A percentile compares a stretch with the other conserved stretches of the same genome.
These are phyloP conservation scores for Distichodus sexfasciatus DNA, from an alignment of 2,797 vertebrate species.

Conservation along the genomic window DNA sequence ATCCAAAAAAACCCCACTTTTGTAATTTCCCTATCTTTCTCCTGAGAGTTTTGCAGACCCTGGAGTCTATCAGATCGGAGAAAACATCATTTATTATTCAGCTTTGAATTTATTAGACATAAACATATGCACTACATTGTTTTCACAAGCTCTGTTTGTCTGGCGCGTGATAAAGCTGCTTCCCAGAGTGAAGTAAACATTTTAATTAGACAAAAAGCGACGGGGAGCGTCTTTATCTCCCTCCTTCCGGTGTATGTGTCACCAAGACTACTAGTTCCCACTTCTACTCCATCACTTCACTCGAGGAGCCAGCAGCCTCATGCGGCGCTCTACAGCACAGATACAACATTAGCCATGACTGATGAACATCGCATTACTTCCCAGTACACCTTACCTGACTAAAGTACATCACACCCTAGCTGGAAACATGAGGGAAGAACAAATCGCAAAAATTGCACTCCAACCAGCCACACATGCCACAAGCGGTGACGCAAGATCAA, in stretches of 20 bases:
- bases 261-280: conserved; percentile 17
- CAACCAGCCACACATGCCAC: neutral
- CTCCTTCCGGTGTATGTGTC: conserved; percentile 17
- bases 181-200: conserved; percentile 19
- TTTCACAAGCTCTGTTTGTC: conserved; percentile 41
- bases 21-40: neutral
- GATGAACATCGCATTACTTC: neutral
- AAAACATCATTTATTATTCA: conserved; percentile 42
- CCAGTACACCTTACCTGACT: neutral
- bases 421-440: neutral
- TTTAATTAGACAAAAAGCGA: conserved; percentile 40
- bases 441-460: neutral
- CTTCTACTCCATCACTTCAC: conserved; percentile 18
- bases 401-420: neutral
- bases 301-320: neutral
- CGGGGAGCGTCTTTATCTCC: conserved; percentile 20
- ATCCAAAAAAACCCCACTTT: too few relatives aligned
- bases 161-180: conserved; percentile 9
- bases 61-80: conserved; percentile 18
- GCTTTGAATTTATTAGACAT: conserved; percentile 39
- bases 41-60: neutral
- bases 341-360: neutral
- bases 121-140: conserved; percentile 31
- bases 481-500: neutral
- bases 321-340: neutral